Evolutionary conservation across 2,113 vertebrate genomes (phyloP), one percentile per base, ranked within the genome.

Genomic region (Phyllostomus hastatus): DNA sequence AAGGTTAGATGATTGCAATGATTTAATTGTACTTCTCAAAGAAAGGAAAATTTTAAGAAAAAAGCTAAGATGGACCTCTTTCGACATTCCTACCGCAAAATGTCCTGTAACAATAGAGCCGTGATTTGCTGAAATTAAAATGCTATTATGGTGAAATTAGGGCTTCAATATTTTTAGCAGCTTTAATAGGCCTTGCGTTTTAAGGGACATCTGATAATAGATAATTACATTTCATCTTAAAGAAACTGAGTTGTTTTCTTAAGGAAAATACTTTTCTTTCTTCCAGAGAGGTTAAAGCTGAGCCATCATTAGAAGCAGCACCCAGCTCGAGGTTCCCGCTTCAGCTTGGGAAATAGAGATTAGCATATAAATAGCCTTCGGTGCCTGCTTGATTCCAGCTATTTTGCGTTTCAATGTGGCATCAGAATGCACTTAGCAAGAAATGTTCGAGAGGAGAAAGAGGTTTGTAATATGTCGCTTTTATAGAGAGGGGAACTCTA

Each of bases 51-150:
- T 96, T 96, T 98, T 98, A 96, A 95, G 97, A 52, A 98, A 98
- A 98, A 98, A 98, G 98, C 98, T 98, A 98, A 98, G 97, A 98
- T 95, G 98, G 98, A 99, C 99, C 98, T 99, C 98, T 99, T 99
- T 98, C 98, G 98, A 98, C 98, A 98, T 99, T 97, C 97, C 96
- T 99, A 98, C 98, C 99, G 98, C 98, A 99, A 99, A 99, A 98
- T 96, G 97, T 99, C 98, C 98, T 99, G 98, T 98, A 98, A 98
- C 98, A 98, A 98, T 98, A 98, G 96, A 98, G 95, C 98, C 97
- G 97, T 99, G 99, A 99, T 99, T 99, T 99, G 98, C 98, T 98
- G 98, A 98, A 99, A 99, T 99, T 99, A 99, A 99, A 99, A 99
- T 98, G 98, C 98, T 98, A 99, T 99, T 99, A 99, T 98, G 97